Percentiles rank a stretch among this genome's conserved stretches.
Evolutionary conservation across 2,797 vertebrate genomes (phyloP).

Genomic region (Gallinago solitaria): DNA sequence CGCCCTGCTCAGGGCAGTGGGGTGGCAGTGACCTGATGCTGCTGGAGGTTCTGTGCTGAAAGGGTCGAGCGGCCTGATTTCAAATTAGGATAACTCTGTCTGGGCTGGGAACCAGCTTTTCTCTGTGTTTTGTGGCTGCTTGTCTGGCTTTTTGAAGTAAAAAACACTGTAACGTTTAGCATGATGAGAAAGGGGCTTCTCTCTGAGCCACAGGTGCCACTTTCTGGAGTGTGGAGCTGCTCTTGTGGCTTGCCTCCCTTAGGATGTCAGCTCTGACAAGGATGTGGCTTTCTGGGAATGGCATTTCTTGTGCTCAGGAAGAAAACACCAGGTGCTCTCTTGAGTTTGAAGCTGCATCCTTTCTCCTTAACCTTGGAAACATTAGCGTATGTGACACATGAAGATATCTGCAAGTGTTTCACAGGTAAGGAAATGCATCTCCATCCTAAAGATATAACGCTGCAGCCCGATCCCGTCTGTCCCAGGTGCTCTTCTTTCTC

Average conservation of each 20-base stretch:
- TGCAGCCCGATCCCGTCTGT: neutral
- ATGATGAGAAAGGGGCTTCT: neutral
- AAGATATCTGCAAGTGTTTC: constrained; percentile 97
- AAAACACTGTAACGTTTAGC: neutral
- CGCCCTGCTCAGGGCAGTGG: neutral
- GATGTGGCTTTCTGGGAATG: neutral
- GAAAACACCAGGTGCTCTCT: neutral
- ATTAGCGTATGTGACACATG: constrained; percentile 93
- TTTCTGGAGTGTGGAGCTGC: neutral
- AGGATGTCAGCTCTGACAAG: neutral
- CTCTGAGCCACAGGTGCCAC: neutral
- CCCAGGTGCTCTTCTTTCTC: neutral
- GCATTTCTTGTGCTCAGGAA: neutral
- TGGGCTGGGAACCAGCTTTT: neutral
- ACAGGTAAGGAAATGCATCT: constrained; percentile 83
- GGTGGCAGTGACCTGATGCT: neutral
- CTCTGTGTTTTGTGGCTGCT: neutral
- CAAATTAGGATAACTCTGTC: neutral
- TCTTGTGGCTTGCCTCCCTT: neutral
- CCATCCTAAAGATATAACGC: accelerated
- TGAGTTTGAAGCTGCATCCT: neutral
- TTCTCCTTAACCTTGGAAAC: constrained; percentile 82
- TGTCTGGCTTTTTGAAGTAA: neutral
- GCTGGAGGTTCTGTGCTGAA: neutral
- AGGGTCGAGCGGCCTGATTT: neutral